These are phyloP conservation scores for Cheumatopsyche charites DNA, from an alignment of 1,140 invertebrate genomes.

Conservation along the genomic window DNA sequence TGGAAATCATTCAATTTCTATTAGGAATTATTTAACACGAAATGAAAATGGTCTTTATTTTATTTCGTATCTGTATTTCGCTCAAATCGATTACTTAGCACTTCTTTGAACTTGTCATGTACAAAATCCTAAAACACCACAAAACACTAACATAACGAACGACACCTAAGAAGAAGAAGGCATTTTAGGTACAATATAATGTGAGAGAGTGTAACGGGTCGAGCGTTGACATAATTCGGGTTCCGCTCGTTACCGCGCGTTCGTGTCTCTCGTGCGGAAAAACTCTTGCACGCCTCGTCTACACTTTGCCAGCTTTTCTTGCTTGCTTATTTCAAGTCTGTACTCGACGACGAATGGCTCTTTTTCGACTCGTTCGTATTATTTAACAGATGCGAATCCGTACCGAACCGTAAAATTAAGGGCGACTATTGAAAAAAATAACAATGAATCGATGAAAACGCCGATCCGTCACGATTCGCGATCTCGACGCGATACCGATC, in stretches of 20 bases:
- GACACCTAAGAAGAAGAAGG: no score
- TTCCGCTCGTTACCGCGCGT: conserved; percentile 31
- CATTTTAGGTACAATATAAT: no score
- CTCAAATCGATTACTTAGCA: no score
- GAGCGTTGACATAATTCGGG: conserved; percentile 32
- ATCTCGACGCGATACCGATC: neutral
- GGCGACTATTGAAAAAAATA: neutral
- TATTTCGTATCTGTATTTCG: no score
- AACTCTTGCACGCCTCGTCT: neutral
- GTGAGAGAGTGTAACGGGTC: no score
- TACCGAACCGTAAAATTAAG: conserved; percentile 15
- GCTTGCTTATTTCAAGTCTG: neutral
- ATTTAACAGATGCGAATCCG: neutral
- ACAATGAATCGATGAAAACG: neutral
- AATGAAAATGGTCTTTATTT: no score
- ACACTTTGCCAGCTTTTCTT: conserved; percentile 1
- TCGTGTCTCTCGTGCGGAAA: conserved; percentile 34
- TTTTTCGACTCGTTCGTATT: neutral
- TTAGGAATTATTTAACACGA: no score
- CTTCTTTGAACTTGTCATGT: no score
- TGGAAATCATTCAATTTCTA: no score
- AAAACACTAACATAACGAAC: no score
- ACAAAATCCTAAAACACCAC: no score
- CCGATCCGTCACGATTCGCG: conserved; percentile 16
- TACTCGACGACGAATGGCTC: neutral